Evolutionary conservation across 2,797 vertebrate genomes (phyloP), one percentile per base, ranked within the genome.

Genomic region (Brotogeris chrysoptera): DNA sequence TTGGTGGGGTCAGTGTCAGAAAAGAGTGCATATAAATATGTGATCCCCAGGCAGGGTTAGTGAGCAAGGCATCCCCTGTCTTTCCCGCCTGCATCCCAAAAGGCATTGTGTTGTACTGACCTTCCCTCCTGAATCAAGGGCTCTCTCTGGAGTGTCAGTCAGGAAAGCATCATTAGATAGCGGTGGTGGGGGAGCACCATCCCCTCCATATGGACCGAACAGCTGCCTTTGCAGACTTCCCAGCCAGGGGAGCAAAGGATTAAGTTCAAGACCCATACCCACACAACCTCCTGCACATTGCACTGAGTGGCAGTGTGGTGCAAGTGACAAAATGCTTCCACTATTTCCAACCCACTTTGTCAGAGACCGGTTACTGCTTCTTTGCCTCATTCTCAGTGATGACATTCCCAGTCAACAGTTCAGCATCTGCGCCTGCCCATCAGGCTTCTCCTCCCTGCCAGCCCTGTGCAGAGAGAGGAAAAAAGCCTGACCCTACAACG

Each of bases 361-460:
- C 79, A 57, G 44, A 50, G 52, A 85, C 30, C 34, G 4, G 88
- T 80, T 86, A 83, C 94, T 0, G 20, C 88, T 94, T 71, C 80
- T 71, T 52, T 73, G 68, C 92, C 88, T 88, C 9, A 1, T 85
- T 84, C 80, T 66, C 74, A 46, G 70, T 88, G 93, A 93, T 20
- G 71, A 66, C 82, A 47, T 91, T 95, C 91, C 95, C 85, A 96
- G 94, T 94, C 92, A 93, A 72, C 86, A 93, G 93, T 64, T 95
- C 94, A 85, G 93, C 96, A 97, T 93, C 95, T 96, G 95, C 12
- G 13, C 69, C 95, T 96, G 97, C 95, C 93, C 0, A 3, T 96
- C 97, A 96, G 90, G 73, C 44, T 92, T 91, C 93, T 95, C 44
- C 55, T 95, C 83, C 82, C 76, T 96, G 84, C 96, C 86, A 87